A percentile compares a stretch with the other conserved stretches of the same genome.
Evolutionary conservation across 2,797 vertebrate species (phyloP).

Genomic region (Chelmon rostratus): DNA sequence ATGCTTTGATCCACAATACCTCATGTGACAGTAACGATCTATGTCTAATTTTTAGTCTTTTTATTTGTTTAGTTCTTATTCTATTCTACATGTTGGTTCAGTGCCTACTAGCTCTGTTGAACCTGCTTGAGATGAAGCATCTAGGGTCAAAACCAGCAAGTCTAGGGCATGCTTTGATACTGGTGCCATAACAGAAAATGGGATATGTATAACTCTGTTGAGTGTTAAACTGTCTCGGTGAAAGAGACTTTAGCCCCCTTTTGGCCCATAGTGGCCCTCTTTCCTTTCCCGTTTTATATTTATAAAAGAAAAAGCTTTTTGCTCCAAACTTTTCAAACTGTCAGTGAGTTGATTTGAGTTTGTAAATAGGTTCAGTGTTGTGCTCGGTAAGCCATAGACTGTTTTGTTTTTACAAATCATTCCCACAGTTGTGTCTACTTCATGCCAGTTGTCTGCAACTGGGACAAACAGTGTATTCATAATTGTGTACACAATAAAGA

Average conservation of each 20-base stretch:
- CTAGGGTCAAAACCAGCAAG: conserved; percentile 80
- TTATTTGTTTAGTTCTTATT: conserved; percentile 73
- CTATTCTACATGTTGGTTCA: conserved; percentile 81
- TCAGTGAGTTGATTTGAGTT: conserved; percentile 77
- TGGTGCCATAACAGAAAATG: conserved; percentile 85
- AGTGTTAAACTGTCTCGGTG: conserved; percentile 87
- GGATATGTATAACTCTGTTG: conserved; percentile 85
- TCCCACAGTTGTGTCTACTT: conserved; percentile 78
- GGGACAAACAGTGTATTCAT: conserved; percentile 74
- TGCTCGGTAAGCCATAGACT: conserved; percentile 87
- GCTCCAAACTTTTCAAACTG: conserved; percentile 79
- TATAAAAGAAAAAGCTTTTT: conserved; percentile 82
- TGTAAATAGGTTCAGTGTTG: conserved; percentile 81
- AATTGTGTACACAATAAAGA: conserved; percentile 87
- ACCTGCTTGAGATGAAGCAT: conserved; percentile 80
- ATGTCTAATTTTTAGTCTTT: conserved; percentile 81
- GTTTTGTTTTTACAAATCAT: conserved; percentile 81
- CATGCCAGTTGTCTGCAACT: conserved; percentile 70
- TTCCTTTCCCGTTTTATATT: conserved; percentile 82
- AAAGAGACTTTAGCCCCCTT: conserved; percentile 85
- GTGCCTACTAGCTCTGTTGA: conserved; percentile 85
- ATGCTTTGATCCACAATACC: conserved; percentile 95
- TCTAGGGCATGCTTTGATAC: conserved; percentile 81
- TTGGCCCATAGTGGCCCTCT: conserved; percentile 76
- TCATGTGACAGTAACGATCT: conserved; percentile 93